phyloP scores from a whole-genome alignment of 2,113 vertebrate species.

The Andinoacara biseriatus region DNA sequence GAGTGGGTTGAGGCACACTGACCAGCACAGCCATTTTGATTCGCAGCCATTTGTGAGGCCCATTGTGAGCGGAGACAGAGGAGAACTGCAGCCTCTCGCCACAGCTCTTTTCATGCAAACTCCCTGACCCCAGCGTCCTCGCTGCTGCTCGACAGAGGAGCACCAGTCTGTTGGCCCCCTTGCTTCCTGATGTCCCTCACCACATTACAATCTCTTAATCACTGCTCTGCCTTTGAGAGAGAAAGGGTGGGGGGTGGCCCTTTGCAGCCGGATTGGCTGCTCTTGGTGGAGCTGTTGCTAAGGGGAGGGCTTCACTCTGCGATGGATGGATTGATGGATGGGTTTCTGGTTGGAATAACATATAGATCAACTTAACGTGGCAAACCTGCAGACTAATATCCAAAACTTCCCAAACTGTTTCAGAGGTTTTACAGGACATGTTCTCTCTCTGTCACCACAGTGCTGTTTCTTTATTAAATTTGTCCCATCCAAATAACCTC shows the following conservation, averaged over 20 bases:
- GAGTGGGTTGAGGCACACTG: slow-evolving; percentile 60
- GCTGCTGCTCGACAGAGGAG: slow-evolving; percentile 2
- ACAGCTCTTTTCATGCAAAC: slow-evolving; percentile 34
- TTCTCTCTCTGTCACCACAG: background rate
- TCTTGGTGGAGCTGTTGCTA: slow-evolving; percentile 74
- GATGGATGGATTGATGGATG: slow-evolving; percentile 34
- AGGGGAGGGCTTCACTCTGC: slow-evolving; percentile 56
- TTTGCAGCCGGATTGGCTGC: slow-evolving; percentile 62
- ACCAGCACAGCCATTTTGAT: slow-evolving; percentile 70
- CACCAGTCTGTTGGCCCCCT: slow-evolving; percentile 13
- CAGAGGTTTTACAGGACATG: background rate
- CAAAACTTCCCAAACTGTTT: background rate
- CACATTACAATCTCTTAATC: slow-evolving; percentile 58
- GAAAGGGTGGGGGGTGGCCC: background rate
- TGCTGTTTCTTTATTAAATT: background rate
- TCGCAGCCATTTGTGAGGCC: slow-evolving; percentile 37
- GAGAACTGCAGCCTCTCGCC: slow-evolving; percentile 19
- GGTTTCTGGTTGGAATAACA: slow-evolving; percentile 4
- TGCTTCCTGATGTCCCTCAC: slow-evolving; percentile 53
- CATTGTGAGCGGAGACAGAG: slow-evolving; percentile 47
- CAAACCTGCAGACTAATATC: background rate
- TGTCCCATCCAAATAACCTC: background rate
- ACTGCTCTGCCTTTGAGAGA: slow-evolving; percentile 40
- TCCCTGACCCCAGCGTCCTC: background rate
- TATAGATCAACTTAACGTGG: slow-evolving; percentile 26